Evolutionary conservation across 2,113 vertebrate species (phyloP).

Genomic region (Actinemys pallida): DNA sequence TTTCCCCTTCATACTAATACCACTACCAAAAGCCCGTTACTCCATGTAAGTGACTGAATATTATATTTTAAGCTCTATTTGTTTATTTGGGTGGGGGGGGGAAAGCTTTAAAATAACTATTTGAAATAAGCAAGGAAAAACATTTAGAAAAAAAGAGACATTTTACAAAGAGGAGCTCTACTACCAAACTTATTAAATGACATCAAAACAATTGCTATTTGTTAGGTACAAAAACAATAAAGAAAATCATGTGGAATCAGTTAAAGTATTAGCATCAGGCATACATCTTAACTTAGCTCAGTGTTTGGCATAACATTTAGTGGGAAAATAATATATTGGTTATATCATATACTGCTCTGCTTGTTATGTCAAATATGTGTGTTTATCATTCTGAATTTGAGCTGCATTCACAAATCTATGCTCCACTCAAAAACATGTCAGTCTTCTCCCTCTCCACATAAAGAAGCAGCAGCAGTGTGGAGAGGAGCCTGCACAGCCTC

Average conservation of each 20-base stretch:
- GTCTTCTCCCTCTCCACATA: not conserved
- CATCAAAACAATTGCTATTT: not conserved
- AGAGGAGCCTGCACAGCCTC: not conserved
- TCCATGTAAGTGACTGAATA: slow-evolving; percentile 35
- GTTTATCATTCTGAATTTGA: not conserved
- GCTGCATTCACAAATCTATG: not conserved
- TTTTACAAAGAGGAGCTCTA: slow-evolving; percentile 11
- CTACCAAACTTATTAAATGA: not conserved
- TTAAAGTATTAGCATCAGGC: accelerated
- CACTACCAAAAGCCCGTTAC: slow-evolving; percentile 29
- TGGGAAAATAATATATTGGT: not conserved
- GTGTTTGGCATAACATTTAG: not conserved
- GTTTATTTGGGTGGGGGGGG: not conserved
- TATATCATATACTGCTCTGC: not conserved
- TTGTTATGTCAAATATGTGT: not conserved
- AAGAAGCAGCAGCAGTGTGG: not conserved
- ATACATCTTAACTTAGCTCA: not conserved
- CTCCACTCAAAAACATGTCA: not conserved
- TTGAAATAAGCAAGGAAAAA: not conserved
- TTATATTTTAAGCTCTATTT: not conserved
- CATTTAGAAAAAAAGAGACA: not conserved
- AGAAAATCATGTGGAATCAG: not conserved
- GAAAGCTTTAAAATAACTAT: slow-evolving; percentile 21
- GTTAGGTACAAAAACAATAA: not conserved
- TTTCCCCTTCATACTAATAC: slow-evolving; percentile 22